phyloP scores from a whole-genome alignment of 2,113 vertebrate species.

The Oreochromis niloticus region DNA sequence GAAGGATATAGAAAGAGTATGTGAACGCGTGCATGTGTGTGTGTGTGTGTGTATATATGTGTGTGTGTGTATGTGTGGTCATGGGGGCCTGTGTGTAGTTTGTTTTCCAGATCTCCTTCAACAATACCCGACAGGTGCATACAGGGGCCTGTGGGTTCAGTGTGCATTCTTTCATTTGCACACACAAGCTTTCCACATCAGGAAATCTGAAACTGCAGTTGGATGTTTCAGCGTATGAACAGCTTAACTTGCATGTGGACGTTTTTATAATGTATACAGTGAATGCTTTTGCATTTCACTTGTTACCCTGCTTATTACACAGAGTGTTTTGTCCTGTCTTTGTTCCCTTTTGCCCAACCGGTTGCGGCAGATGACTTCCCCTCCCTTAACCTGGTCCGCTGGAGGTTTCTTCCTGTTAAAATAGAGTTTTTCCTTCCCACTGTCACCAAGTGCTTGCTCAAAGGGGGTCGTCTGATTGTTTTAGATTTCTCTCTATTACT shows the following conservation, averaged over 20 bases:
- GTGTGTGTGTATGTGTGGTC: neutral
- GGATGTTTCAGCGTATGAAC: neutral
- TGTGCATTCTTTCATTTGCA: neutral
- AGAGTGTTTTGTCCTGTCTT: neutral
- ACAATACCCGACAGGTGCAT: slow-evolving; percentile 47
- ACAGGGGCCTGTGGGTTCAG: neutral
- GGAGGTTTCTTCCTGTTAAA: neutral
- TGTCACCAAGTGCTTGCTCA: neutral
- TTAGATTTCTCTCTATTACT: neutral
- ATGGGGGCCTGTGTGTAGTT: neutral
- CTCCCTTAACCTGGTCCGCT: neutral
- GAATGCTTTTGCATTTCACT: neutral
- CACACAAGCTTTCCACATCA: slow-evolving; percentile 2
- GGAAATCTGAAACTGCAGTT: neutral
- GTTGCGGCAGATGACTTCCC: neutral
- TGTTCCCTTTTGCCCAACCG: neutral
- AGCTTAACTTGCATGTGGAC: neutral
- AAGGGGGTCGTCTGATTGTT: neutral
- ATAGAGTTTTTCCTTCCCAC: neutral
- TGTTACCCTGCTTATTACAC: neutral
- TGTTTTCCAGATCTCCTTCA: slow-evolving; percentile 19
- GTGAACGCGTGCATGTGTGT: neutral
- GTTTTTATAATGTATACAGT: neutral
- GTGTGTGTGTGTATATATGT: neutral
- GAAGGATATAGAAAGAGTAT: neutral